phyloP scores from a whole-genome alignment of 2,797 vertebrate genomes.

The Acanthiza pusilla region DNA sequence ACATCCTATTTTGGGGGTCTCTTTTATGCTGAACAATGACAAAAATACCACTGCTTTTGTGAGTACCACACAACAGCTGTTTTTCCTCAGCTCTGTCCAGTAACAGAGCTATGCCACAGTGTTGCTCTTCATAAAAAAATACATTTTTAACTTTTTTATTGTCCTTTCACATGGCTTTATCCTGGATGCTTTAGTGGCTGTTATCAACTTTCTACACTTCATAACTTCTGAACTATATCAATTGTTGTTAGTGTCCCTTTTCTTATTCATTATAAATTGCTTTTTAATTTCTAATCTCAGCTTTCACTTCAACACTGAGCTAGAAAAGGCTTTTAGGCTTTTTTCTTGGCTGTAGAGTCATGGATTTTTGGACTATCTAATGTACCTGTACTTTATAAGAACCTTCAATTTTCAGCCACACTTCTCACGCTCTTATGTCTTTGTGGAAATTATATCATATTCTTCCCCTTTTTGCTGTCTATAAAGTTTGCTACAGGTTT shows the following conservation, averaged over 20 bases:
- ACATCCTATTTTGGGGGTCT: neutral
- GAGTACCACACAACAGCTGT: neutral
- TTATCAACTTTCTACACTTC: slow-evolving; percentile 32
- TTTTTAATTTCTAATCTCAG: slow-evolving; percentile 51
- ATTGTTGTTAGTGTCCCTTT: slow-evolving; percentile 5
- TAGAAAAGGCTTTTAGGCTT: slow-evolving; percentile 36
- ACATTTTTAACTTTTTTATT: neutral
- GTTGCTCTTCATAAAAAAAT: neutral
- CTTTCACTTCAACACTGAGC: neutral
- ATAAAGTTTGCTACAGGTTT: neutral
- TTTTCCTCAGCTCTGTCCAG: neutral
- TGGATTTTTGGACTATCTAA: slow-evolving; percentile 30
- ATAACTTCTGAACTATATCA: slow-evolving; percentile 37
- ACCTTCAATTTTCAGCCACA: slow-evolving; percentile 20
- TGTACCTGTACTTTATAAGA: slow-evolving; percentile 13
- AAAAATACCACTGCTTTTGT: neutral
- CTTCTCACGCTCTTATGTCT: slow-evolving; percentile 13
- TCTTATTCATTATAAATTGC: slow-evolving; percentile 38
- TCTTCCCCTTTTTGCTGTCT: neutral
- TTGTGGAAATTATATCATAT: neutral
- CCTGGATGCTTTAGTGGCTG: neutral
- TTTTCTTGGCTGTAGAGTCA: slow-evolving; percentile 9
- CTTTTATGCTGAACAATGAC: neutral
- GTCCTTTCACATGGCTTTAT: slow-evolving; percentile 26
- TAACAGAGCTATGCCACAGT: neutral